phyloP scores from a whole-genome alignment of 2,797 vertebrate species.

The Poeciliopsis paucimaculata region DNA sequence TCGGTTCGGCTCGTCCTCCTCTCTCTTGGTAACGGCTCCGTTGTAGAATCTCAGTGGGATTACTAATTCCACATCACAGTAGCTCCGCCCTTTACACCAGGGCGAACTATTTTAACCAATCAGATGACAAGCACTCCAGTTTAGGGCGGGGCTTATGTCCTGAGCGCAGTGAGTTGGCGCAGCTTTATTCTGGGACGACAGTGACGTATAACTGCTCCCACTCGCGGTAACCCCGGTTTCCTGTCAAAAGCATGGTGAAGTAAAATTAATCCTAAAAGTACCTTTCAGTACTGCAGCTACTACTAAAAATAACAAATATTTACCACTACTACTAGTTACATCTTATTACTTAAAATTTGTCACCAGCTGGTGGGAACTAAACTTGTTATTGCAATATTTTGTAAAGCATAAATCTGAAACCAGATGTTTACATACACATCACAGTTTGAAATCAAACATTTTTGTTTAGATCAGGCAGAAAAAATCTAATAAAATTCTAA shows the following conservation, averaged over 20 bases:
- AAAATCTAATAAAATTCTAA: not conserved
- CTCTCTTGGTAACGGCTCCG: conserved; percentile 7
- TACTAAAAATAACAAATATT: no score
- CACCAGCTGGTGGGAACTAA: not conserved
- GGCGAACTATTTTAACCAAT: conserved; percentile 54
- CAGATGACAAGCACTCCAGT: conserved; percentile 15
- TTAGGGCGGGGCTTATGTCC: not conserved
- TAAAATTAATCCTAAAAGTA: no score
- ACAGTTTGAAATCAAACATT: not conserved
- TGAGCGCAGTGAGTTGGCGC: conserved; percentile 39
- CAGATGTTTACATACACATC: not conserved
- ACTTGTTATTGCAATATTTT: not conserved
- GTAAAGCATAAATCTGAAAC: not conserved
- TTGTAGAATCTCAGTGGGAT: conserved; percentile 58
- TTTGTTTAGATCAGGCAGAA: not conserved
- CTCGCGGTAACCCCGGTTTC: not conserved
- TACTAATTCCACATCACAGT: conserved; percentile 31
- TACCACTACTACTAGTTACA: no score
- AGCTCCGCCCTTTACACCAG: conserved; percentile 47
- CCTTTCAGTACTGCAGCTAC: no score
- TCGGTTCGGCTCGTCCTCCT: not conserved
- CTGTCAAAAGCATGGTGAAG: not conserved
- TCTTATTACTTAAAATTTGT: no score
- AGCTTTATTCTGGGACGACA: conserved; percentile 33
- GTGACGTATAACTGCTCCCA: not conserved